These are phyloP conservation scores for Aurelia aurita complex sp. Pacific DNA, from an alignment of 30 jellyfish, hydroid and myxozoan genomes.

Conservation along the genomic window DNA sequence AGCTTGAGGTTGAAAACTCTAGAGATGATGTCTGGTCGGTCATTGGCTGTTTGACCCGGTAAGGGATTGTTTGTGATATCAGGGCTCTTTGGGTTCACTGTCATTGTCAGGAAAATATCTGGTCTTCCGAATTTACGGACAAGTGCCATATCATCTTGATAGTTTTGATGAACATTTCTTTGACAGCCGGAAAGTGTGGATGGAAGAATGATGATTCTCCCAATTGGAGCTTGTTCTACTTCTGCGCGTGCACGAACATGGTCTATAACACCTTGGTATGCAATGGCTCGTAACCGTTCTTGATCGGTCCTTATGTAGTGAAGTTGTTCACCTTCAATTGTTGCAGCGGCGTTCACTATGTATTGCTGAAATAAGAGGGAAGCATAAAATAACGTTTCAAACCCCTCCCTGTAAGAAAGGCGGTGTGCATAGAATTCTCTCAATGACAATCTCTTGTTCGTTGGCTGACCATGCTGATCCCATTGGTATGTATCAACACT, in stretches of 20 bases:
- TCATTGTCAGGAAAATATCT: slow-evolving; percentile 56
- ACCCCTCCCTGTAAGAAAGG: slow-evolving; percentile 33
- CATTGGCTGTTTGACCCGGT: slow-evolving; percentile 51
- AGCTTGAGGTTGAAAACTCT: slow-evolving; percentile 48
- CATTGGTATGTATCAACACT: slow-evolving; percentile 22
- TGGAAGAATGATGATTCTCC: slow-evolving; percentile 62
- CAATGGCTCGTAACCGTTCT: slow-evolving; percentile 58
- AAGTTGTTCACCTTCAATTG: slow-evolving; percentile 56
- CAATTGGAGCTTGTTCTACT: slow-evolving; percentile 33
- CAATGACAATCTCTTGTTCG: slow-evolving; percentile 31
- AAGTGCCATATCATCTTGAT: slow-evolving; percentile 70
- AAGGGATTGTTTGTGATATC: slow-evolving; percentile 45
- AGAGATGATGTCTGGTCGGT: slow-evolving; percentile 57
- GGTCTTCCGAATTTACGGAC: slow-evolving; percentile 54
- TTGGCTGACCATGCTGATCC: slow-evolving; percentile 14
- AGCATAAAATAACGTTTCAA: slow-evolving; percentile 21
- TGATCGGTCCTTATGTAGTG: slow-evolving; percentile 56
- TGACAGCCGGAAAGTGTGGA: slow-evolving; percentile 53
- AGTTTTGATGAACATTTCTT: slow-evolving; percentile 56
- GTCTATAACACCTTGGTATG: slow-evolving; percentile 57
- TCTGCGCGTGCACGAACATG: slow-evolving; percentile 42
- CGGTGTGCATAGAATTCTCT: slow-evolving; percentile 55
- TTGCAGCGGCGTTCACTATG: slow-evolving; percentile 41
- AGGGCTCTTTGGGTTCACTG: slow-evolving; percentile 76
- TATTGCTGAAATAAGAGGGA: slow-evolving; percentile 60